Evolutionary conservation across 92 coral and sea anemone genomes (phyloP).

Genomic region (Desmophyllum pertusum): DNA sequence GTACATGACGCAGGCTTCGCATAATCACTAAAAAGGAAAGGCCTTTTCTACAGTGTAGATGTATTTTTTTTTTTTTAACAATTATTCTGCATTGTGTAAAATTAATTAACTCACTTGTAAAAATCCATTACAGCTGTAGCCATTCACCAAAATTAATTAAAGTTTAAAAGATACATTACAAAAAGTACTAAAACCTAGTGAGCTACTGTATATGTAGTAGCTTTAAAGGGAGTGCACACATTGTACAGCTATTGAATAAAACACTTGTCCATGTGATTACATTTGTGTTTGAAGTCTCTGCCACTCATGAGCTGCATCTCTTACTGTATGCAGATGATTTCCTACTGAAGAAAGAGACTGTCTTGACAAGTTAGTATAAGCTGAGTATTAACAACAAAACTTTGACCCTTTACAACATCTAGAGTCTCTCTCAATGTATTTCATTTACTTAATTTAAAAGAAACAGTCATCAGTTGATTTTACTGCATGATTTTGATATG

Average conservation of each 20-base stretch:
- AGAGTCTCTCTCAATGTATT: too few species aligned
- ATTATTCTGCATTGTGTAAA: neutral
- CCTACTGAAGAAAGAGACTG: constrained; percentile 54
- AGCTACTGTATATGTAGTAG: too few species aligned
- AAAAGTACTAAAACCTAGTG: neutral
- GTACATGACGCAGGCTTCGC: too few species aligned
- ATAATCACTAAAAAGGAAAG: neutral
- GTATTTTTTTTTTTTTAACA: too few species aligned
- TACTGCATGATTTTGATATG: too few species aligned
- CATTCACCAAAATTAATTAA: neutral
- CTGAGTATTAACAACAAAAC: too few species aligned
- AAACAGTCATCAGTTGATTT: too few species aligned
- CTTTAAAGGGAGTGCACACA: neutral
- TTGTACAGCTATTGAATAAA: constrained; percentile 15
- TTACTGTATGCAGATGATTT: constrained; percentile 40
- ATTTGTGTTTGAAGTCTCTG: constrained; percentile 44
- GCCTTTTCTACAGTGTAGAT: neutral
- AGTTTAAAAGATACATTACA: neutral
- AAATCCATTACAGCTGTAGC: neutral
- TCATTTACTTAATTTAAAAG: too few species aligned
- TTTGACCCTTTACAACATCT: neutral
- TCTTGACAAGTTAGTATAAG: constrained; percentile 41
- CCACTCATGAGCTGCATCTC: constrained; percentile 46
- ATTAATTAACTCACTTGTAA: neutral
- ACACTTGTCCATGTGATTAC: constrained; percentile 50